Base-by-base conservation (phyloP, 1,140 invertebrate genomes). In the Mesaphorura yosii region DNA sequence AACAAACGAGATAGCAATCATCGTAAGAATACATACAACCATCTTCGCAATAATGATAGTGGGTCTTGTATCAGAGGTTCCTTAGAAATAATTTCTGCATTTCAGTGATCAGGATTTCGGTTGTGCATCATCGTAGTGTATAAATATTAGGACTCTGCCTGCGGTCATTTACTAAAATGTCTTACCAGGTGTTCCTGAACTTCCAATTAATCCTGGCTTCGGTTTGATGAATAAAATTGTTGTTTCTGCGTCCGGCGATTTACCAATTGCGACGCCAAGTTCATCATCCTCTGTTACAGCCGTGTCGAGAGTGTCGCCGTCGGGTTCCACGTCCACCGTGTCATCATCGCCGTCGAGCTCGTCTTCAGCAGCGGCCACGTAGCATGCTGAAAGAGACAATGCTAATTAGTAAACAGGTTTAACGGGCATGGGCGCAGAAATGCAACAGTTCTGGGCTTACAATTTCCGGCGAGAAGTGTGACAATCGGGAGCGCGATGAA, bases 191-290 rank as follows among this genome's bases (percentile, higher is more conserved):
- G 73, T 73, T 64, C 73, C 72, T 59, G 77, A 74, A 59, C 73
- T 72, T 59, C 72, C 73, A 29, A 72, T 66, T 27, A 78, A 45
- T 31, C 55, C 55, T 14, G 61, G 61, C 29, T 50, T 65, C 31
- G 92, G 93, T 69, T 88, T 88, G 3, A 85, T 91, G 67, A 98
- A 98, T 37, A 96, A 72, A 64, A 97, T 81, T 20, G 80, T 84
- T 0, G 91, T 89, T 64, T 94, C 89, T 31, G 87, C 86, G 78
- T 96, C 84, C 28, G 86, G 82, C 0, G 90, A 93, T n/a, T 87
- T 82, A 61, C 76, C 77, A 57, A 75, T 75, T n/a, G 78, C 75
- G 10, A 7, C 44, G 12, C 29, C 44, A n/a, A 7, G 7, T 46
- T 88, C 86, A 42, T 75, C 69, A 56, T 81, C 80, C 42, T 76